Evolutionary conservation across 2,888 invertebrate genomes (phyloP).

Genomic region (Synanthedon vespiformis): DNA sequence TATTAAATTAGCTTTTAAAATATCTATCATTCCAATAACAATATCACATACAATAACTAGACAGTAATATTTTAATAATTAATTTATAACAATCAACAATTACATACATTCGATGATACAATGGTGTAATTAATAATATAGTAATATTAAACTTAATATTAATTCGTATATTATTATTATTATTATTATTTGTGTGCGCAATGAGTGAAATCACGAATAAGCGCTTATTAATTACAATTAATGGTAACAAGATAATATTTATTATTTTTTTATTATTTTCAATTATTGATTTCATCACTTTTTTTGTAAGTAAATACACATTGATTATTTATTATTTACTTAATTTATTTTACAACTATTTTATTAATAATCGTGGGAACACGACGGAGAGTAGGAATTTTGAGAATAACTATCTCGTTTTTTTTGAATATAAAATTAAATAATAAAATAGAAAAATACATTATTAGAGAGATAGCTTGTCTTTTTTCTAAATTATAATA

Average conservation of each 20-base stretch:
- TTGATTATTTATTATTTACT: not conserved
- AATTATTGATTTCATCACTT: not conserved
- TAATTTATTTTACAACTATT: not conserved
- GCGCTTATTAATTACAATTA: not conserved
- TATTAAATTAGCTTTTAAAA: constrained; percentile 49
- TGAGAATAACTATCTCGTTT: too few relatives aligned
- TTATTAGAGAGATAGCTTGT: too few relatives aligned
- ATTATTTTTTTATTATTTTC: not conserved
- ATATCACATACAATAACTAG: constrained; percentile 67
- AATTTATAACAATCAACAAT: constrained; percentile 57
- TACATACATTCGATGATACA: constrained; percentile 59
- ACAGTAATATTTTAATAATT: constrained; percentile 37
- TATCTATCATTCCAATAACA: constrained; percentile 66
- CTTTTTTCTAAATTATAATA: too few relatives aligned
- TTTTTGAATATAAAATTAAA: too few relatives aligned
- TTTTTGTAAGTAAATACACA: not conserved
- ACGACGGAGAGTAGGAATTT: too few relatives aligned
- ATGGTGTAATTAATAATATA: constrained; percentile 28
- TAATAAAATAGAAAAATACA: too few relatives aligned
- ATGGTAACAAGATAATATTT: not conserved
- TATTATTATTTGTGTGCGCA: constrained; percentile 46
- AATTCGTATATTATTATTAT: constrained; percentile 41
- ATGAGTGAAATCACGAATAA: constrained; percentile 39
- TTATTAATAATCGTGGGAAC: not conserved
- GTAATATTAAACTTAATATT: constrained; percentile 29